A percentile compares a stretch with the other conserved stretches of the same genome.
Evolutionary conservation across 2,113 vertebrate species (phyloP).

Genomic region (Axis porcinus): DNA sequence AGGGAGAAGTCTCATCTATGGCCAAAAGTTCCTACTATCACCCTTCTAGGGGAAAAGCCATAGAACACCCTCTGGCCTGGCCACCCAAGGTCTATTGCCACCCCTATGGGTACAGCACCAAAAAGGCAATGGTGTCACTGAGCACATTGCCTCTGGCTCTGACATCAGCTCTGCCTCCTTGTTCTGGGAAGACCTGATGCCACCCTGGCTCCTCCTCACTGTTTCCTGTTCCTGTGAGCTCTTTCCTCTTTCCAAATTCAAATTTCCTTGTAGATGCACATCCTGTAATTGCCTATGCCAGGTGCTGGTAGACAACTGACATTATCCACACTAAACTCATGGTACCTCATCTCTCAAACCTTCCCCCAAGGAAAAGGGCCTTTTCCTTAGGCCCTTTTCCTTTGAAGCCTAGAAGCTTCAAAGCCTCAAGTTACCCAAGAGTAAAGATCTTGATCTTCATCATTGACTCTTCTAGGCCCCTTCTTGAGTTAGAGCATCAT

Average conservation of each 20-base stretch:
- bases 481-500: not conserved
- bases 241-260: not conserved
- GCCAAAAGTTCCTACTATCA: not conserved
- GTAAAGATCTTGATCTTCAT: not conserved
- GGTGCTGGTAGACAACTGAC: not conserved
- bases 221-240: not conserved
- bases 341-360: not conserved
- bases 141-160: not conserved
- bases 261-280: not conserved
- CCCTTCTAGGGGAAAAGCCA: not conserved
- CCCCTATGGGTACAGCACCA: not conserved
- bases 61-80: not conserved
- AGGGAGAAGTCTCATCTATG: not conserved
- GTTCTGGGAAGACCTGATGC: not conserved
- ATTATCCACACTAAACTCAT: not conserved
- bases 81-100: not conserved
- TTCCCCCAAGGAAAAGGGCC: not conserved
- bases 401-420: not conserved
- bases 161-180: not conserved
- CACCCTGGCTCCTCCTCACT: not conserved
- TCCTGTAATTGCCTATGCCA: not conserved
- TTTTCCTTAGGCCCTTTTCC: too few relatives aligned
- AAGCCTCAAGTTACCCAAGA: not conserved
- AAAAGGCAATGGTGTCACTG: not conserved
- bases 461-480: not conserved